Percentiles rank a stretch among this genome's conserved stretches.
phyloP scores from a whole-genome alignment of 2,797 vertebrate genomes.

The Esox masquinongy region DNA sequence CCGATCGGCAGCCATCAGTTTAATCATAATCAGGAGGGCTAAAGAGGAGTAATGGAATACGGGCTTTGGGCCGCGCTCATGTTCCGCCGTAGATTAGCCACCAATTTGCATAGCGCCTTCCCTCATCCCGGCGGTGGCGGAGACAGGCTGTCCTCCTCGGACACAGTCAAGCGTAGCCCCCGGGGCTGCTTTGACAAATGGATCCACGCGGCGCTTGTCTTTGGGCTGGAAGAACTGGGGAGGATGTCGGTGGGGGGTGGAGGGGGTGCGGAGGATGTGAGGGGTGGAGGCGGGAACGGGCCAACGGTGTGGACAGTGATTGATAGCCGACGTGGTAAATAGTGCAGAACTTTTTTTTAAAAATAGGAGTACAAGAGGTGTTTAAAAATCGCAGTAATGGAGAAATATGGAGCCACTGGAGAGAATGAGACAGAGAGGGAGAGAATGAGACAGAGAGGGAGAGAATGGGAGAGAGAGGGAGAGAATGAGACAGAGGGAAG shows the following conservation, averaged over 20 bases:
- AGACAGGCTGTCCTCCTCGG: slow-evolving; percentile 69
- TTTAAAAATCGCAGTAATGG: slow-evolving; percentile 81
- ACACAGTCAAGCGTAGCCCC: slow-evolving; percentile 74
- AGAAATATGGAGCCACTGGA: slow-evolving; percentile 67
- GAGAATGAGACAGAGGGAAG: not conserved
- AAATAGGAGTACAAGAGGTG: slow-evolving; percentile 80
- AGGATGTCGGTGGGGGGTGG: slow-evolving; percentile 22
- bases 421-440: slow-evolving; percentile 26
- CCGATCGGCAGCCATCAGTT: slow-evolving; percentile 75
- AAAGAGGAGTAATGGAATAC: slow-evolving; percentile 64
- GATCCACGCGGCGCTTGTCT: slow-evolving; percentile 53
- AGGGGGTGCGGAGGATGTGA: not conserved
- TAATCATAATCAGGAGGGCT: slow-evolving; percentile 71
- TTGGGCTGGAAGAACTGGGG: slow-evolving; percentile 50
- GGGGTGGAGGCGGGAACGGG: not conserved
- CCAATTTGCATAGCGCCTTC: slow-evolving; percentile 81
- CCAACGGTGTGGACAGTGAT: slow-evolving; percentile 65
- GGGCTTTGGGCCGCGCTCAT: slow-evolving; percentile 58
- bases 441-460: slow-evolving; percentile 3
- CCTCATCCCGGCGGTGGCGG: slow-evolving; percentile 67
- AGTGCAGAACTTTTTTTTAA: slow-evolving; percentile 79
- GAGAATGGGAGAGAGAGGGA: not conserved
- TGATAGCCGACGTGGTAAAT: slow-evolving; percentile 77
- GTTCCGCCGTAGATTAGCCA: slow-evolving; percentile 77
- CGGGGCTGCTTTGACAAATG: slow-evolving; percentile 81